These are phyloP conservation scores for Toxotes jaculatrix DNA, from an alignment of 2,113 vertebrate genomes.

Conservation along the genomic window DNA sequence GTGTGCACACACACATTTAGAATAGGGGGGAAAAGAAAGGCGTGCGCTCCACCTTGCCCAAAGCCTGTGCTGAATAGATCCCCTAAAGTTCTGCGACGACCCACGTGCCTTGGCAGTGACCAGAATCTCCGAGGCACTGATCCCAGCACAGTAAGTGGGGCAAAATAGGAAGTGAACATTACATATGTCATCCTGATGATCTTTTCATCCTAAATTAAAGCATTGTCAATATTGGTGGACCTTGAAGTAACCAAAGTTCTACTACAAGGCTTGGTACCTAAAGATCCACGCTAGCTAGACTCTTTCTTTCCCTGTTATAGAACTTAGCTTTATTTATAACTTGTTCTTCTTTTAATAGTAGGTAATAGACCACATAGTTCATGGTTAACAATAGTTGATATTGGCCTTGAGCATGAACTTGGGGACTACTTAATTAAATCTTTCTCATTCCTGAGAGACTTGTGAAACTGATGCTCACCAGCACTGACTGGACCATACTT, in stretches of 20 bases:
- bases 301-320: no score
- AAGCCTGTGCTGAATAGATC: slow-evolving; percentile 95
- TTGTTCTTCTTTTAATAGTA: no score
- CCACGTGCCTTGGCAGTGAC: slow-evolving; percentile 94
- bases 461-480: not conserved
- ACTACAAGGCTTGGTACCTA: not conserved
- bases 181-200: slow-evolving; percentile 57
- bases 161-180: slow-evolving; percentile 86
- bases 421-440: not conserved
- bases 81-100: slow-evolving; percentile 95
- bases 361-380: not conserved
- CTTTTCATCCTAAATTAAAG: slow-evolving; percentile 45
- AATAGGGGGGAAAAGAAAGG: slow-evolving; percentile 70
- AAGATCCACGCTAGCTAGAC: no score
- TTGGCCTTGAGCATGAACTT: not conserved
- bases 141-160: slow-evolving; percentile 85
- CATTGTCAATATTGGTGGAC: slow-evolving; percentile 9
- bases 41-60: slow-evolving; percentile 93
- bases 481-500: not conserved
- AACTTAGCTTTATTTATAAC: no score
- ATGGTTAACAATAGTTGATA: not conserved
- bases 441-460: not conserved
- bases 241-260: not conserved
- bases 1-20: slow-evolving; percentile 48
- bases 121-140: slow-evolving; percentile 96